Percentiles rank a stretch among this genome's conserved stretches.
These are phyloP conservation scores for Alauda arvensis DNA, from an alignment of 2,797 vertebrate genomes.

Conservation along the genomic window DNA sequence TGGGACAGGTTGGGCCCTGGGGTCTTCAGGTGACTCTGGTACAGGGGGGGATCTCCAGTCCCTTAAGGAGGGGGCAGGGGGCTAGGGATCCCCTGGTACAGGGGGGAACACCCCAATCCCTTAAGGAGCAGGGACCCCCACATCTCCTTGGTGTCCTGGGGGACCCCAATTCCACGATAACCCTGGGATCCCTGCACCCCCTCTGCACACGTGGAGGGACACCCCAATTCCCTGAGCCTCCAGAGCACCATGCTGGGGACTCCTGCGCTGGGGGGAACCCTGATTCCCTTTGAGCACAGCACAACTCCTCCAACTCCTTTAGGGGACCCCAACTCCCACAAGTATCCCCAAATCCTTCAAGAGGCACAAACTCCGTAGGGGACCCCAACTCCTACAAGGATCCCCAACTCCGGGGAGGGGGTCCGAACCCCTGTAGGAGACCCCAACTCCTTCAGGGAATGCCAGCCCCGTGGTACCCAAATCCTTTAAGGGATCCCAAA, in stretches of 20 bases:
- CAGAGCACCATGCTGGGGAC: neutral
- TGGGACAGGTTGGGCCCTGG: neutral
- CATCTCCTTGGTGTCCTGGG: neutral
- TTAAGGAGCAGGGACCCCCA: neutral
- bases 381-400: neutral
- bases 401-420: neutral
- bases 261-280: neutral
- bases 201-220: neutral
- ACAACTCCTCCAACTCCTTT: neutral
- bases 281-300: neutral
- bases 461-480: neutral
- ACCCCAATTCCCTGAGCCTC: neutral
- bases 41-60: neutral
- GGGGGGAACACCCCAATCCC: neutral
- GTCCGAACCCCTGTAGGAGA: neutral
- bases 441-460: neutral
- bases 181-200: neutral
- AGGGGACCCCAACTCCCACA: neutral
- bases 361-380: neutral
- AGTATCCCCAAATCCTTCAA: neutral
- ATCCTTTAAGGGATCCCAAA: neutral
- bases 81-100: neutral
- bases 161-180: neutral
- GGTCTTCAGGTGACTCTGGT: neutral
- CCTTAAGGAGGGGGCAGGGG: neutral